Evolutionary conservation across 2,888 invertebrate genomes (phyloP).

Genomic region (Ischnus inquisitorius): DNA sequence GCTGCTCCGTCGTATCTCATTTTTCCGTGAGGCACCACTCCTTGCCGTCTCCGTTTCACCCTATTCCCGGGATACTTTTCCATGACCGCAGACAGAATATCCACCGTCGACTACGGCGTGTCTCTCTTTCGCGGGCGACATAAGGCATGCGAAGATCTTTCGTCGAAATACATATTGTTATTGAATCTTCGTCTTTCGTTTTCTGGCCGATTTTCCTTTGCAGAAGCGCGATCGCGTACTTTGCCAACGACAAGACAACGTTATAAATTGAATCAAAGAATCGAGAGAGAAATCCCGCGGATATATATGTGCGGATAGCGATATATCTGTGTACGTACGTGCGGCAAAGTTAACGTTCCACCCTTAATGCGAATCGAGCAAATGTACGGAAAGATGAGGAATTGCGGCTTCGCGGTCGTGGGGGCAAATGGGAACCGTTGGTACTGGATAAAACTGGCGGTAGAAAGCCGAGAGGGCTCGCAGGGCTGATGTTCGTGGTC

Average conservation of each 20-base stretch:
- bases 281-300: background rate
- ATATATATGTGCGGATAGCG: background rate
- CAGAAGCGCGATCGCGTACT: background rate
- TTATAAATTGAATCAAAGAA: background rate
- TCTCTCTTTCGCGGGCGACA: constrained; percentile 51
- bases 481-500: constrained; percentile 60
- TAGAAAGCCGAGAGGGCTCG: constrained; percentile 50
- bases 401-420: constrained; percentile 79
- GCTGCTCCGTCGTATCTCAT: constrained; percentile 83
- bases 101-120: constrained; percentile 52
- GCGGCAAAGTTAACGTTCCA: constrained; percentile 80
- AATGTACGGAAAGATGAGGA: constrained; percentile 81
- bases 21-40: constrained; percentile 77
- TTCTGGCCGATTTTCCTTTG: background rate
- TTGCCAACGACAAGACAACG: background rate
- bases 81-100: constrained; percentile 69
- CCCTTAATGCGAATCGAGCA: constrained; percentile 79
- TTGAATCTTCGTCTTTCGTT: constrained; percentile 31
- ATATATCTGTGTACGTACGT: constrained; percentile 62
- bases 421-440: constrained; percentile 60
- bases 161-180: constrained; percentile 63
- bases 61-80: constrained; percentile 64
- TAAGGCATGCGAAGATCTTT: constrained; percentile 53
- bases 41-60: constrained; percentile 62
- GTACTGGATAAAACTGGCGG: constrained; percentile 63